Evolutionary conservation across 2,888 invertebrate species (phyloP), one percentile per base, ranked within the genome.

Genomic region (Didymodactylos carnosus): DNA sequence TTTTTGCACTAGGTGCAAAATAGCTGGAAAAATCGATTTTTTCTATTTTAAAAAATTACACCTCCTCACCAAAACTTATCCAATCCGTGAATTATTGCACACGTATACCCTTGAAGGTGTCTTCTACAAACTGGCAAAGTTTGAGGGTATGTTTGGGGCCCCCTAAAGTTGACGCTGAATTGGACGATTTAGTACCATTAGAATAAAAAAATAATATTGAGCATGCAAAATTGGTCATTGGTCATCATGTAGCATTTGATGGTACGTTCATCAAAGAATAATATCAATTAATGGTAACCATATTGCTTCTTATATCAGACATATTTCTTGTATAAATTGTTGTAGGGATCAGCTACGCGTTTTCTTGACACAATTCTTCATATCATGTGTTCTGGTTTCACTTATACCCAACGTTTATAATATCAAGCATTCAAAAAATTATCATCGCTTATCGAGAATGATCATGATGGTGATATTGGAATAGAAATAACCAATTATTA

Each of bases 341-440:
- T 29, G 39, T 27, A 75, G 75, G 69, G 35, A 46, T 49, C 70
- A 43, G 62, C 35, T 0, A 86, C 89, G 0, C 86, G 92, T 72
- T 98, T 97, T 84, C 83, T 97, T 79, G 98, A 99, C 82, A 98
- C 98, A 0, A 94, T 99, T 94, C 86, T 98, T 83, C 95, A 95
- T 82, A 88, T 94, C 35, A 91, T 92, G 76, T 88, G 94, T 0
- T 91, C 92, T 81, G 98, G 98, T 2, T 88, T 95, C 75, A 97
- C 94, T 7, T 92, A 91, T 83, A 91, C 90, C 81, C 95, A 97
- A 82, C 87, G 94, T 25, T 43, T 62, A 35, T 35, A 35, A 62
- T 62, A 62, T 35, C 62, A 62, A 62, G 19, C 62, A 29, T 35
- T 62, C 11, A 35, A 62, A 62, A 62, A 62, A 62, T 10, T 19